Evolutionary conservation across 2,113 vertebrate genomes (phyloP).

Genomic region (Apteryx mantelli): DNA sequence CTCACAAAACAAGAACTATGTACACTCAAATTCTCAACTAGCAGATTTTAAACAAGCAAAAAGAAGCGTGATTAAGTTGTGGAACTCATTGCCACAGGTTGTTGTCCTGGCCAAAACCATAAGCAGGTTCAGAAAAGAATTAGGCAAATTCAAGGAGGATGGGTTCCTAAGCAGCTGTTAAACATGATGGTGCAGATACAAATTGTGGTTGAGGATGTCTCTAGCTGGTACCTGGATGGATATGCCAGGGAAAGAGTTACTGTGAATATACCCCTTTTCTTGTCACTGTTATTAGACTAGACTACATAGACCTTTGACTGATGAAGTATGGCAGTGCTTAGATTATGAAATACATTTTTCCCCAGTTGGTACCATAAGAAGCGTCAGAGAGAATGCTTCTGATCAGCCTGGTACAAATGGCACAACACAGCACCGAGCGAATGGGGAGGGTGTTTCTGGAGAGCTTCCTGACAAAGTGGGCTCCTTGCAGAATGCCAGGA

Average conservation of each 20-base stretch:
- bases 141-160: background rate
- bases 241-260: background rate
- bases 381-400: background rate
- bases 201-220: background rate
- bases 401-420: background rate
- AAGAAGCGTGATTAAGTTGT: fast-evolving
- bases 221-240: background rate
- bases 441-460: background rate
- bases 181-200: background rate
- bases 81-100: background rate
- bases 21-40: background rate
- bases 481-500: background rate
- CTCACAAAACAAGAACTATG: background rate
- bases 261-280: background rate
- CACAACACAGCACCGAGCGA: background rate
- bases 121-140: background rate
- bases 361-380: background rate
- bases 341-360: background rate
- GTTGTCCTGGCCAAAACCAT: background rate
- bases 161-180: background rate
- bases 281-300: background rate
- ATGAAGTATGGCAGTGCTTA: background rate
- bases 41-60: background rate
- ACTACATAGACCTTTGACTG: background rate
- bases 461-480: background rate